These are phyloP conservation scores for Junonia oenone DNA, from an alignment of 2,888 invertebrate species.

Conservation along the genomic window DNA sequence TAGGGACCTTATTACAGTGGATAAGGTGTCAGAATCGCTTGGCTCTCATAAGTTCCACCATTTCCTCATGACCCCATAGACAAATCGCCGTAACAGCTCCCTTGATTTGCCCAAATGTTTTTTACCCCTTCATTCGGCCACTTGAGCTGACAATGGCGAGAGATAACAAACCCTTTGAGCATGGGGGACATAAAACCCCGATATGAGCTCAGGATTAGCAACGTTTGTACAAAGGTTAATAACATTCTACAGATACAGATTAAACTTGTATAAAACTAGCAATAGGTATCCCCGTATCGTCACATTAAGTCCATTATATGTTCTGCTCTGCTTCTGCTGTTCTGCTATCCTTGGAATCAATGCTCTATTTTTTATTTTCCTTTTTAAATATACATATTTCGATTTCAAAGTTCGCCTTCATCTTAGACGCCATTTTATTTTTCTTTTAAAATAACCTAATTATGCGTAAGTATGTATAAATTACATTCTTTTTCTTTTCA, in stretches of 20 bases:
- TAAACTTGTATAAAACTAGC: too few species aligned
- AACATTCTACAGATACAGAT: background rate
- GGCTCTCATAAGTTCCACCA: background rate
- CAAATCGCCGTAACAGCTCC: constrained; percentile 15
- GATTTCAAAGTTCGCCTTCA: too few species aligned
- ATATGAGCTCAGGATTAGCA: background rate
- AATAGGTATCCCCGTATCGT: too few species aligned
- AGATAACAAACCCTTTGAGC: constrained; percentile 13
- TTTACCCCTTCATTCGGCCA: constrained; percentile 14
- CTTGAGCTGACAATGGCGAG: constrained; percentile 9
- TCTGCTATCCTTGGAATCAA: too few species aligned
- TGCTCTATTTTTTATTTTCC: too few species aligned
- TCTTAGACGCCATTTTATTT: too few species aligned
- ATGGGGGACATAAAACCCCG: background rate
- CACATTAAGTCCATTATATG: too few species aligned
- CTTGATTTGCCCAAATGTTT: constrained; percentile 15
- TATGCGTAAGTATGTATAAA: too few species aligned
- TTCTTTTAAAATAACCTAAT: too few species aligned
- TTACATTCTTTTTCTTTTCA: too few species aligned
- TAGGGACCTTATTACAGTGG: background rate
- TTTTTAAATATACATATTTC: too few species aligned
- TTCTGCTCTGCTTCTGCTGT: too few species aligned
- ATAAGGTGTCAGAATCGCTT: background rate
- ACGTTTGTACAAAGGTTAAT: background rate
- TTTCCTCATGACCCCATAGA: constrained; percentile 10